phyloP scores from a whole-genome alignment of 2,113 vertebrate genomes.

The Chinchilla lanigera region DNA sequence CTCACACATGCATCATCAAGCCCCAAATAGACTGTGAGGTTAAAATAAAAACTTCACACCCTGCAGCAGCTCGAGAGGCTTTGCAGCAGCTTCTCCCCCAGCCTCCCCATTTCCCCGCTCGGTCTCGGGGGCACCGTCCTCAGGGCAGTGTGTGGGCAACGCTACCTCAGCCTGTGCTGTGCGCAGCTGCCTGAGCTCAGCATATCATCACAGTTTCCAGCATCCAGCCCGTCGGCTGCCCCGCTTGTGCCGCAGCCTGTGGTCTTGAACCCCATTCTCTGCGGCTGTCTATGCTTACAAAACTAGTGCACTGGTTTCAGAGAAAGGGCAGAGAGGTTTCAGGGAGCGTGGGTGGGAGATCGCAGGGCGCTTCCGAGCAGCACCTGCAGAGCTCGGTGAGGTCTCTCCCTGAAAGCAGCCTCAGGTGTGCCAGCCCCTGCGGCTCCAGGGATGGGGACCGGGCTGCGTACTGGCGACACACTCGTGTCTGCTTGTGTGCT shows the following conservation, averaged over 20 bases:
- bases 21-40: not conserved
- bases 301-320: not conserved
- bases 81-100: too few species aligned
- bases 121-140: not conserved
- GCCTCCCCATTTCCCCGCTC: not conserved
- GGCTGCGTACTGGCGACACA: not conserved
- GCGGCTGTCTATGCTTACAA: too few species aligned
- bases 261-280: too few species aligned
- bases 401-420: rapidly evolving
- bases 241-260: rapidly evolving
- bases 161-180: not conserved
- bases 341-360: rapidly evolving
- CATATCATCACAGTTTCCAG: rapidly evolving
- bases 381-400: not conserved
- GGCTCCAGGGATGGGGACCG: too few species aligned
- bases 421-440: not conserved
- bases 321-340: not conserved
- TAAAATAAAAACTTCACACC: not conserved
- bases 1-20: rapidly evolving
- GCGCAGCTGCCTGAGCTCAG: too few species aligned
- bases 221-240: rapidly evolving
- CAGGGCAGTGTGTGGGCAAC: rapidly evolving
- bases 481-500: not conserved
- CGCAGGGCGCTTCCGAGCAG: rapidly evolving
- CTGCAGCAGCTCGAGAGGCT: too few species aligned